A percentile compares a stretch with the other conserved stretches of the same genome.
phyloP scores from a whole-genome alignment of 1,140 invertebrate genomes.

The Caenorhabditis remanei region DNA sequence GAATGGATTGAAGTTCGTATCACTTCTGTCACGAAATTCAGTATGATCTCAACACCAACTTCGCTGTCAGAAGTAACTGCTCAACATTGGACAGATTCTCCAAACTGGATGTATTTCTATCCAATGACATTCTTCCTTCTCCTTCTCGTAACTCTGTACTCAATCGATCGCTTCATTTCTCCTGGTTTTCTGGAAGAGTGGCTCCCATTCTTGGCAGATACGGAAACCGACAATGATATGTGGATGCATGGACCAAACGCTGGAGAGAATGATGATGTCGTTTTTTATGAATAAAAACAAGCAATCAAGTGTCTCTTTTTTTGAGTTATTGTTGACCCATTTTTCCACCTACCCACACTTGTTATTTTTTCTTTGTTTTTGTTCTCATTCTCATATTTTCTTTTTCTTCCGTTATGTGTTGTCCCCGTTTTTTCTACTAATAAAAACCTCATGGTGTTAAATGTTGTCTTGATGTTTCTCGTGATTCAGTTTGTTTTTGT shows the following conservation, averaged over 20 bases:
- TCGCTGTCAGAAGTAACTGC: not conserved
- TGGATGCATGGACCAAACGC: not conserved
- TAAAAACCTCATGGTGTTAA: slow-evolving; percentile 31
- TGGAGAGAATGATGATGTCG: not conserved
- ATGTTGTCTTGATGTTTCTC: slow-evolving; percentile 4
- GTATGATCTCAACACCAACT: slow-evolving; percentile 68
- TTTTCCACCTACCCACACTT: not conserved
- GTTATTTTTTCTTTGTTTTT: slow-evolving; percentile 27
- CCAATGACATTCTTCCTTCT: slow-evolving; percentile 9
- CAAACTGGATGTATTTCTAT: not conserved
- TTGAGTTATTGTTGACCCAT: not conserved
- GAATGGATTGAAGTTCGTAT: slow-evolving; percentile 70
- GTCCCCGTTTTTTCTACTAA: not conserved
- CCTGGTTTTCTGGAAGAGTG: slow-evolving; percentile 3
- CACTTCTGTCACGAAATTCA: slow-evolving; percentile 72
- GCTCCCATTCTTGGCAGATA: slow-evolving; percentile 26
- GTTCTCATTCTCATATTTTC: not conserved
- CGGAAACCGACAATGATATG: not conserved
- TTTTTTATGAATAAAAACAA: slow-evolving; percentile 37
- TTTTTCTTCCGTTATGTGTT: not conserved
- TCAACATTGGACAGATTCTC: not conserved
- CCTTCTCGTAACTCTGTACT: not conserved
- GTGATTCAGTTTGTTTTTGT: slow-evolving; percentile 39
- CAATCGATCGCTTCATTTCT: slow-evolving; percentile 24
- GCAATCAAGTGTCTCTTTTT: not conserved